A percentile compares a stretch with the other conserved stretches of the same genome.
phyloP scores from a whole-genome alignment of 1,140 invertebrate genomes.

The Coelopa frigida region DNA sequence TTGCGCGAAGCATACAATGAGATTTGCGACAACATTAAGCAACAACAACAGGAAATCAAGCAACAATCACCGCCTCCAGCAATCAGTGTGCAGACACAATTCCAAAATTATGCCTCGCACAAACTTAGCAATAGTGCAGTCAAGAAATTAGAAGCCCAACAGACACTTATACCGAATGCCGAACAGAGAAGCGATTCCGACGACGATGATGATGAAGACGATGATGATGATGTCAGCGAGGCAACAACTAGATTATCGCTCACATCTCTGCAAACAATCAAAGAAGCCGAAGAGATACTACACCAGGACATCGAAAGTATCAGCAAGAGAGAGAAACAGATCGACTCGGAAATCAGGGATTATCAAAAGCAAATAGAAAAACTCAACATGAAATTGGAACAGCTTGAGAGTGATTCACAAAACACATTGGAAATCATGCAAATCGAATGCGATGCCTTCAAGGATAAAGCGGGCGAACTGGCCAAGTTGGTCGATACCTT shows the following conservation, averaged over 20 bases:
- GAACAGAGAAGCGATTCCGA: background rate
- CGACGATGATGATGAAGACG: constrained; percentile 7
- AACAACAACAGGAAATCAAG: background rate
- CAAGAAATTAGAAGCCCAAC: background rate
- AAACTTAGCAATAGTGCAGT: background rate
- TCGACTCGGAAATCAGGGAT: constrained; percentile 5
- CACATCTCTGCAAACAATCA: background rate
- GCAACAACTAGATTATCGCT: background rate
- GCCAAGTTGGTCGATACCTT: constrained; percentile 17
- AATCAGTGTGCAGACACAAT: constrained; percentile 4
- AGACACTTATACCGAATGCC: constrained; percentile 4
- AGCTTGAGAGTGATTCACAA: constrained; percentile 16
- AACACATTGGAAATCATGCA: constrained; percentile 35
- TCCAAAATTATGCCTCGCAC: constrained; percentile 6
- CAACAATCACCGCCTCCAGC: background rate
- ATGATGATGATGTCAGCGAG: background rate
- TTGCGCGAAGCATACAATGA: constrained; percentile 22
- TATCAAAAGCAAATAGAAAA: constrained; percentile 10
- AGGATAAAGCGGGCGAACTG: constrained; percentile 20
- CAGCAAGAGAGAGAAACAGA: background rate
- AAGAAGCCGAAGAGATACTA: background rate
- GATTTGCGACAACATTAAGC: constrained; percentile 5
- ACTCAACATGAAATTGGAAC: constrained; percentile 11
- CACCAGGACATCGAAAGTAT: background rate
- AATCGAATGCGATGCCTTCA: constrained; percentile 30